phyloP scores from a whole-genome alignment of 2,797 vertebrate genomes.

The Pelochelys cantorii region DNA sequence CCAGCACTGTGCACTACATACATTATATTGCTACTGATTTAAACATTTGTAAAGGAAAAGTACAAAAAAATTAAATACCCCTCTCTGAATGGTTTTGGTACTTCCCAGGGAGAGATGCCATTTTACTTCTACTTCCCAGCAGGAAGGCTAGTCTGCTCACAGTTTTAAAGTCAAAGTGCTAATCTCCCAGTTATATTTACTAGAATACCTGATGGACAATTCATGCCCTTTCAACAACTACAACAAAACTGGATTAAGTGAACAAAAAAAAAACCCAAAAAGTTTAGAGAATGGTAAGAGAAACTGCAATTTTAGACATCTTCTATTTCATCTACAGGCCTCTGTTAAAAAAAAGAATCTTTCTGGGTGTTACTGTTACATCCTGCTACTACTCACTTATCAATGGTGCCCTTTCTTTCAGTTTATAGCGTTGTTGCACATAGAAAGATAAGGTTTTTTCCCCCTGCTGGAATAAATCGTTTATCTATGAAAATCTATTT shows the following conservation, averaged over 20 bases:
- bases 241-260: not conserved
- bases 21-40: not conserved
- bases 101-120: not conserved
- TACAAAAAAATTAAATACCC: not conserved
- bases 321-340: not conserved
- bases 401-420: not conserved
- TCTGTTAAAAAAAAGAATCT: not conserved
- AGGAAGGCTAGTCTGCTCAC: not conserved
- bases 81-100: not conserved
- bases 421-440: accelerated
- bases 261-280: not conserved
- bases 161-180: not conserved
- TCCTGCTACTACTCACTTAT: not conserved
- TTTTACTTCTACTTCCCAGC: not conserved
- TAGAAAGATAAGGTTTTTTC: not conserved
- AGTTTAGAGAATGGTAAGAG: not conserved
- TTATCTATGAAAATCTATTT: not conserved
- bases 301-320: not conserved
- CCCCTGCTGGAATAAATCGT: not conserved
- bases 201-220: not conserved
- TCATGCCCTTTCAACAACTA: not conserved
- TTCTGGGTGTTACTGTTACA: not conserved
- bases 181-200: not conserved
- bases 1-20: not conserved
- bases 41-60: not conserved